These are phyloP conservation scores for Meteorus cinctellus DNA, from an alignment of 2,888 invertebrate genomes.

Conservation along the genomic window DNA sequence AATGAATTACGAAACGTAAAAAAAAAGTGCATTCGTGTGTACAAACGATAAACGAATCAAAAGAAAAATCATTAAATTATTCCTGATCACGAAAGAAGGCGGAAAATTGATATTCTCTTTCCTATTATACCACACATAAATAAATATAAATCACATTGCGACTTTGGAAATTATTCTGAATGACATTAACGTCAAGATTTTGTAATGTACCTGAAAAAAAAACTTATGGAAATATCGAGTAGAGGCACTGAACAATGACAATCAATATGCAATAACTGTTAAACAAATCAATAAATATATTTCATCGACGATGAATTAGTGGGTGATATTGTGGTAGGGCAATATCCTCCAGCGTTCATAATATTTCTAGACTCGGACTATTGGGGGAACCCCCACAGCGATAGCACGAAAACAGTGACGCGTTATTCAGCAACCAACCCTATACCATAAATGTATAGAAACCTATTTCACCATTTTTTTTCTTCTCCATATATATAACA, in stretches of 20 bases:
- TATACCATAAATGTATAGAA: neutral
- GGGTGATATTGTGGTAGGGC: slow-evolving; percentile 63
- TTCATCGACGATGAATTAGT: slow-evolving; percentile 65
- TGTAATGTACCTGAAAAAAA: too few species aligned
- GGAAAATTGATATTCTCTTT: slow-evolving; percentile 10
- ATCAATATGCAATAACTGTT: neutral
- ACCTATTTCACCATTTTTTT: neutral
- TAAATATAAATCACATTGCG: neutral
- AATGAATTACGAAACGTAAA: neutral
- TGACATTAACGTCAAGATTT: too few species aligned
- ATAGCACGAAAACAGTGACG: slow-evolving; percentile 65
- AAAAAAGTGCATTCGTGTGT: neutral
- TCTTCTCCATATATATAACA: neutral
- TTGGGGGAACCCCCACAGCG: slow-evolving; percentile 64
- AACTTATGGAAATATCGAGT: neutral
- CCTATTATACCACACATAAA: neutral
- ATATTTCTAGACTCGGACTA: slow-evolving; percentile 50
- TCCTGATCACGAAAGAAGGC: slow-evolving; percentile 27
- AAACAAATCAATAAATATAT: slow-evolving; percentile 62
- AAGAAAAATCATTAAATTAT: neutral
- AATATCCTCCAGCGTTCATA: slow-evolving; percentile 58
- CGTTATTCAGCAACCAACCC: slow-evolving; percentile 42
- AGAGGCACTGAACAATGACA: neutral
- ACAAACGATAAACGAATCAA: neutral
- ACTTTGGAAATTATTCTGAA: too few species aligned